These are phyloP conservation scores for Tridacna gigas DNA, from an alignment of 2,888 invertebrate species.

Conservation along the genomic window DNA sequence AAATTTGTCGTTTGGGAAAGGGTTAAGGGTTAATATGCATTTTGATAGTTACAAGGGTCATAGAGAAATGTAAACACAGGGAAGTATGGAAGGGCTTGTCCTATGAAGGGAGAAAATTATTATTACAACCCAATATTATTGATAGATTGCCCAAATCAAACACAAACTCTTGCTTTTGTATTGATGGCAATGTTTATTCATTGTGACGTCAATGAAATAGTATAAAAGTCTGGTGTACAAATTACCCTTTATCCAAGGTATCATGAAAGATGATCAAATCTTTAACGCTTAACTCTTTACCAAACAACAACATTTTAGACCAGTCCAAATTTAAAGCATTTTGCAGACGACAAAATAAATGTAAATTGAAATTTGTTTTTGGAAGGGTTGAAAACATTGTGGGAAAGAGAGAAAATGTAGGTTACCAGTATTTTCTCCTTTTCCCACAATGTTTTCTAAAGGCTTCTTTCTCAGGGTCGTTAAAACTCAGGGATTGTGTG, in stretches of 20 bases:
- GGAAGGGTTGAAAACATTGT: neutral
- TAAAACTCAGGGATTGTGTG: too few species aligned
- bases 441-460: too few species aligned
- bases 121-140: conserved; percentile 1
- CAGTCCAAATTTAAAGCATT: neutral
- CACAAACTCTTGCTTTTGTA: conserved; percentile 14
- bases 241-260: neutral
- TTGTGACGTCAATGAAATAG: conserved; percentile 14
- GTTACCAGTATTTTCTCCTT: conserved; percentile 1
- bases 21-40: too few species aligned
- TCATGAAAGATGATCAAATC: too few species aligned
- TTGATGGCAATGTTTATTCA: conserved; percentile 10
- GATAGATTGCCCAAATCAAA: conserved; percentile 7
- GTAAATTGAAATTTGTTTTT: neutral
- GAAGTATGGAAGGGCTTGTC: too few species aligned
- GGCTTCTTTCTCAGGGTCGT: too few species aligned
- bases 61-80: too few species aligned
- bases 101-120: neutral
- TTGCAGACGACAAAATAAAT: neutral
- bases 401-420: neutral
- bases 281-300: too few species aligned
- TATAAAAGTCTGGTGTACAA: conserved; percentile 8
- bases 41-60: too few species aligned
- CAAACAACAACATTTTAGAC: neutral
- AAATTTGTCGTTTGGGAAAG: too few species aligned